These are phyloP conservation scores for Phengaris alcon DNA, from an alignment of 2,888 invertebrate genomes.

Conservation along the genomic window DNA sequence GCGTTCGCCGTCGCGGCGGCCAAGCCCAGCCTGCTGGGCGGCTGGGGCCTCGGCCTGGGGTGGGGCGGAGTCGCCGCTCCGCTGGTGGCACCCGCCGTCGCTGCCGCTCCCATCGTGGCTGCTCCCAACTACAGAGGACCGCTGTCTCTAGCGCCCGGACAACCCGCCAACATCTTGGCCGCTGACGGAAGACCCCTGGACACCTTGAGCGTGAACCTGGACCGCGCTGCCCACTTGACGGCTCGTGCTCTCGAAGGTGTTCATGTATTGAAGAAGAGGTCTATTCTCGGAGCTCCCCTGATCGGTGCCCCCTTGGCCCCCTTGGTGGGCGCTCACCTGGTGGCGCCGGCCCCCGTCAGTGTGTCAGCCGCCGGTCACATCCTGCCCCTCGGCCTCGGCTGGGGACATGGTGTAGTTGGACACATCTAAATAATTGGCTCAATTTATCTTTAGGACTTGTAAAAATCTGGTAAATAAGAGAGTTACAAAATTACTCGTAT, in stretches of 20 bases:
- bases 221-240: slow-evolving; percentile 65
- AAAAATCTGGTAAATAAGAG: slow-evolving; percentile 56
- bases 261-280: slow-evolving; percentile 62
- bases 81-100: slow-evolving; percentile 36
- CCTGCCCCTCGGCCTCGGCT: slow-evolving; percentile 41
- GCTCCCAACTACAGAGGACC: slow-evolving; percentile 65
- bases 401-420: slow-evolving; percentile 43
- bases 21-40: slow-evolving; percentile 55
- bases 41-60: slow-evolving; percentile 41
- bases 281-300: slow-evolving; percentile 50
- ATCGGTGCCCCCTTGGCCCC: slow-evolving; percentile 44
- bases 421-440: slow-evolving; percentile 53
- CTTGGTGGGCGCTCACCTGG: slow-evolving; percentile 33
- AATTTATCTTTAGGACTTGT: slow-evolving; percentile 38
- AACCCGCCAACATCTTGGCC: slow-evolving; percentile 69
- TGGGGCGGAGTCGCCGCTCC: slow-evolving; percentile 31
- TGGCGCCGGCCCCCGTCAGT: slow-evolving; percentile 25
- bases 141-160: slow-evolving; percentile 65
- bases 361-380: slow-evolving; percentile 28
- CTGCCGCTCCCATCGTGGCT: slow-evolving; percentile 40
- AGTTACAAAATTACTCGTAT: slow-evolving; percentile 53
- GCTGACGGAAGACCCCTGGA: slow-evolving; percentile 72
- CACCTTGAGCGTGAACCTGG: slow-evolving; percentile 70
- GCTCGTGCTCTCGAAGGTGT: slow-evolving; percentile 58
- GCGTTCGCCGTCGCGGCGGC: slow-evolving; percentile 79